These are phyloP conservation scores for Dryobota labecula DNA, from an alignment of 2,888 invertebrate genomes.

Conservation along the genomic window DNA sequence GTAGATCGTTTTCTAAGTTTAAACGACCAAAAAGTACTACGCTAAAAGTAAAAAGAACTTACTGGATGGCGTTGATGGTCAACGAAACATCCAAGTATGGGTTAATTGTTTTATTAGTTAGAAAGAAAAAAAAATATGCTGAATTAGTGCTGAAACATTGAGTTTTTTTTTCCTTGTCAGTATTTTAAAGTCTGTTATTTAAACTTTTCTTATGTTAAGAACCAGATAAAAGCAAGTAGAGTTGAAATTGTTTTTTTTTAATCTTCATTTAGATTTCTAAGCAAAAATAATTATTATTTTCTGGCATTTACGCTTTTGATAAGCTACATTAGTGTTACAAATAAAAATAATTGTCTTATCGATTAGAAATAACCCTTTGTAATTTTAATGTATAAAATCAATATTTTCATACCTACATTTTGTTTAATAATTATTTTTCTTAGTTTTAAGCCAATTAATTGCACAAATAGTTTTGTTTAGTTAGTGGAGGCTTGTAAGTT, in stretches of 20 bases:
- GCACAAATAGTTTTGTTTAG: constrained; percentile 47
- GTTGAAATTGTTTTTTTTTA: background rate
- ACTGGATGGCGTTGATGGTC: background rate
- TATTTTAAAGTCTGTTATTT: constrained; percentile 20
- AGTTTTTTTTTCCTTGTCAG: background rate
- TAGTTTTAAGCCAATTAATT: constrained; percentile 33
- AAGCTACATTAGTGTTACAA: background rate
- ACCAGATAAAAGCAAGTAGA: background rate
- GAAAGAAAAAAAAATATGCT: background rate
- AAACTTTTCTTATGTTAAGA: background rate
- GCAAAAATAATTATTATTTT: background rate
- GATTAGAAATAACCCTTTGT: background rate
- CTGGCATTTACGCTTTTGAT: background rate
- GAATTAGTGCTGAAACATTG: constrained; percentile 12
- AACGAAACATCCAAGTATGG: background rate
- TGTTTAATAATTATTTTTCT: background rate
- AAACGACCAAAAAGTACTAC: constrained; percentile 6
- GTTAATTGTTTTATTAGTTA: background rate
- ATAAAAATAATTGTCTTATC: background rate
- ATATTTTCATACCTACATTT: background rate
- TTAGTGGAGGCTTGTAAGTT: constrained; percentile 58
- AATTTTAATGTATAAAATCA: constrained; percentile 22
- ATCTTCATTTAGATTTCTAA: background rate
- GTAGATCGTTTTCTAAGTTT: constrained; percentile 27
- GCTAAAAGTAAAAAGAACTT: background rate